phyloP scores from a whole-genome alignment of 2,113 vertebrate genomes.

The Xenotilapia leptura region DNA sequence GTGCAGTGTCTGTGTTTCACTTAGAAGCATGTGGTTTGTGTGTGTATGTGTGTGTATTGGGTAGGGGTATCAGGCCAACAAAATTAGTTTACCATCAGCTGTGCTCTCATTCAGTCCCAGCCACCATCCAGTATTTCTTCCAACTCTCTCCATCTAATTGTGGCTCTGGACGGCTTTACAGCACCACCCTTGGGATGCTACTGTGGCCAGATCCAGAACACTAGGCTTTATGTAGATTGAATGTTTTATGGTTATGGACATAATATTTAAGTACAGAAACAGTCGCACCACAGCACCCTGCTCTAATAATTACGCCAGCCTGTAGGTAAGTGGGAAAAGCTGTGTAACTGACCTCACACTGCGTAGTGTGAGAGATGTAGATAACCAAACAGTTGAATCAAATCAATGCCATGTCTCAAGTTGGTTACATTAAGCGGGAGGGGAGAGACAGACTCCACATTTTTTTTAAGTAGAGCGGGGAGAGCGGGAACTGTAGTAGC shows the following conservation, averaged over 20 bases:
- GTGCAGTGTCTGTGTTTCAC: neutral
- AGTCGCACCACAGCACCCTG: constrained; percentile 30
- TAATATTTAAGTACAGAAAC: constrained; percentile 64
- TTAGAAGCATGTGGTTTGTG: neutral
- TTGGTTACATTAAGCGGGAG: neutral
- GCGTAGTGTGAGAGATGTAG: neutral
- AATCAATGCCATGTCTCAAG: neutral
- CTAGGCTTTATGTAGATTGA: constrained; percentile 64
- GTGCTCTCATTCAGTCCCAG: constrained; percentile 26
- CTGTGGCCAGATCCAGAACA: constrained; percentile 61
- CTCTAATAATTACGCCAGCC: constrained; percentile 41
- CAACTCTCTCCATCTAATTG: constrained; percentile 48
- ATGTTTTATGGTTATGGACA: constrained; percentile 70
- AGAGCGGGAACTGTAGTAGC: neutral
- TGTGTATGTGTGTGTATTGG: neutral
- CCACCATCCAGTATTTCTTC: constrained; percentile 40
- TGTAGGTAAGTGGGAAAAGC: constrained; percentile 18
- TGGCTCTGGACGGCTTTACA: constrained; percentile 52
- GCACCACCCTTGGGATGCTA: constrained; percentile 53
- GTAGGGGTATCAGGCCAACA: constrained; percentile 63
- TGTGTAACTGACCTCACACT: neutral
- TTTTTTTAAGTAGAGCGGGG: neutral
- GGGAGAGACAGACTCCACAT: neutral
- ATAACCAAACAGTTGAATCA: neutral
- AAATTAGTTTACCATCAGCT: constrained; percentile 84